Percentiles rank a stretch among this genome's conserved stretches.
Conservation (phyloP, 2,888 invertebrate species). For the Chalcis sispes region DNA sequence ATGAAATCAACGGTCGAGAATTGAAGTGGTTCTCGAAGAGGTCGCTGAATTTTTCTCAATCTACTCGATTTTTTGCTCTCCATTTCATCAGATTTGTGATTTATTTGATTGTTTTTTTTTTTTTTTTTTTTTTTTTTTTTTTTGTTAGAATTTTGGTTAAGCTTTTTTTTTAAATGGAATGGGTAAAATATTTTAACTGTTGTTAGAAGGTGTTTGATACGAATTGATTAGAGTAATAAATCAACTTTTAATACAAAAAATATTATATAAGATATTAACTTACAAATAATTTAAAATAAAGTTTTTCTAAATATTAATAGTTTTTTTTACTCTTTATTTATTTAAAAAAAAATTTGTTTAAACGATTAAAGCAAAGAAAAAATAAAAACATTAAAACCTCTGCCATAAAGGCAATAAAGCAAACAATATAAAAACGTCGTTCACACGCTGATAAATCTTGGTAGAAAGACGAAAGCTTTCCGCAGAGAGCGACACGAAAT, state of each 20-base stretch:
- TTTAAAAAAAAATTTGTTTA: background rate
- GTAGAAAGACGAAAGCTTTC: background rate
- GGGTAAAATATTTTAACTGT: too few species aligned
- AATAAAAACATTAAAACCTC: background rate
- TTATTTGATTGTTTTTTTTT: background rate
- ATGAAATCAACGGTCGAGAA: conserved; percentile 31
- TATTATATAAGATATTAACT: too few species aligned
- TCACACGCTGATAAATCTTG: conserved; percentile 44
- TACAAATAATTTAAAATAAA: too few species aligned
- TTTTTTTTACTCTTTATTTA: too few species aligned
- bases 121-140: background rate
- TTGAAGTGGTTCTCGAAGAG: conserved; percentile 18
- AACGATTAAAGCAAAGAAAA: background rate
- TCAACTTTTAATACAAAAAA: too few species aligned
- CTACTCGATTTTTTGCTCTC: background rate
- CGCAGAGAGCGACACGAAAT: background rate
- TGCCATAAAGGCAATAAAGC: background rate
- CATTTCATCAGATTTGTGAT: background rate
- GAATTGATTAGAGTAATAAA: too few species aligned
- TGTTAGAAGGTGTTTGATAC: background rate
- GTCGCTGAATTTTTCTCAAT: conserved; percentile 19
- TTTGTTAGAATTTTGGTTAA: background rate
- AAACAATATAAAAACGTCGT: conserved; percentile 2
- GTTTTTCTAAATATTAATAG: too few species aligned
- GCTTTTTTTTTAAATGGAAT: too few species aligned